Evolutionary conservation across 2,888 invertebrate species (phyloP).

Genomic region (Monopis laevigella): DNA sequence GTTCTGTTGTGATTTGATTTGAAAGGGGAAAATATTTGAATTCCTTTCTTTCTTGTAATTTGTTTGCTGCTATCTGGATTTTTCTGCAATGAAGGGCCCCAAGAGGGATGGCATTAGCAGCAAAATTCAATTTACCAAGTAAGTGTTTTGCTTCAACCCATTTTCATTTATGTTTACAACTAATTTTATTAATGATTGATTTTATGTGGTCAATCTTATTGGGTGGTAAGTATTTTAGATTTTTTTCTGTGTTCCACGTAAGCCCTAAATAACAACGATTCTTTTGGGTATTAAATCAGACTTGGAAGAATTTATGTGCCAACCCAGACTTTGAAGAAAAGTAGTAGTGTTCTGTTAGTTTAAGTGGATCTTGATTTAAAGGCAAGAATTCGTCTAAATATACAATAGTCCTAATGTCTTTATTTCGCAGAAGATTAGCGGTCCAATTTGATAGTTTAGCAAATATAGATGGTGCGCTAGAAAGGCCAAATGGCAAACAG

Average conservation of each 20-base stretch:
- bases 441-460: too few relatives aligned
- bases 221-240: conserved; percentile 11
- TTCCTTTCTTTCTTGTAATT: conserved; percentile 8
- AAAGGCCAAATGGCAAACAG: too few relatives aligned
- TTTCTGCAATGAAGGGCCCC: conserved; percentile 16
- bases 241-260: conserved; percentile 16
- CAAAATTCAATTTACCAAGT: conserved; percentile 19
- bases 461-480: too few relatives aligned
- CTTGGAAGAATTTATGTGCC: conserved; percentile 20
- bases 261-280: conserved; percentile 16
- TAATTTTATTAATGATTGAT: neutral
- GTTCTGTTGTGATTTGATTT: conserved; percentile 13
- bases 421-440: too few relatives aligned
- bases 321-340: conserved; percentile 16
- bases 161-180: conserved; percentile 10
- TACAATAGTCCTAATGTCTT: conserved; percentile 17
- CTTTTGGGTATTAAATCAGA: conserved; percentile 9
- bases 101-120: conserved; percentile 16
- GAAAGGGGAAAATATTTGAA: neutral
- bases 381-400: conserved; percentile 22
- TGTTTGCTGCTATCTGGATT: conserved; percentile 15
- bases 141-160: conserved; percentile 15
- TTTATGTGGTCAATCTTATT: neutral
- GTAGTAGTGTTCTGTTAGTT: neutral
- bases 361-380: conserved; percentile 14